Base-by-base conservation (phyloP, 2,113 vertebrate genomes). In the Polypterus senegalus region DNA sequence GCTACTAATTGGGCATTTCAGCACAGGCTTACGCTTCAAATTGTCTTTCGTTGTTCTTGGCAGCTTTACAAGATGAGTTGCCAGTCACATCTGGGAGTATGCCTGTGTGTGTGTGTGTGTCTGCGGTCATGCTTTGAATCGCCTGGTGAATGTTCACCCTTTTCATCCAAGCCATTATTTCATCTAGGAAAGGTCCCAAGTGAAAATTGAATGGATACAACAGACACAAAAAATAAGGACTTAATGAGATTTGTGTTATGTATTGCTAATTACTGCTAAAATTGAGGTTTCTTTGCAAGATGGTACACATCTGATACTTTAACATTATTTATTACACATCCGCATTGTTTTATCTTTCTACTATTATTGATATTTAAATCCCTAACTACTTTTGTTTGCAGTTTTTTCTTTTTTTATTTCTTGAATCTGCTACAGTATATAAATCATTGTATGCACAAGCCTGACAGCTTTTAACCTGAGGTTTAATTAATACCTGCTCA, bases 281-380 rank as follows among this genome's bases (percentile, higher is more conserved):
- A 27, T 70, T 69, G 77, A 65, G 3, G 9, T 54, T 76, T 73
- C 58, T 56, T 6, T 64, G 61, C 68, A 82, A 76, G 66, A 76
- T 77, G 66, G 63, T 51, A 73, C 49, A 72, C 77, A 77, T 86
- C 78, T 83, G 80, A 73, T 83, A 65, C 80, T 83, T 6, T 54
- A 65, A 54, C 58, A 60, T 63, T 60, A 63, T 59, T 56, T 63
- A 46, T 5, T 54, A 48, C 49, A 9, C 6, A 54, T 66, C 51
- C 7, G 10, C 51, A 27, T 1, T 27, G 46, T 63, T 45, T 49
- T 46, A 47, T 61, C 46, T 46, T 59, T 58, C 63, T 53, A 58
- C 51, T 44, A 5, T 46, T 61, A 58, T 62, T 63, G 51, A 56
- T 55, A 47, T 51, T 57, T 27, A 60, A 46, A 49, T 47, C 61